Evolutionary conservation across 2,797 vertebrate genomes (phyloP), one percentile per base, ranked within the genome.

Genomic region (Alca torda): DNA sequence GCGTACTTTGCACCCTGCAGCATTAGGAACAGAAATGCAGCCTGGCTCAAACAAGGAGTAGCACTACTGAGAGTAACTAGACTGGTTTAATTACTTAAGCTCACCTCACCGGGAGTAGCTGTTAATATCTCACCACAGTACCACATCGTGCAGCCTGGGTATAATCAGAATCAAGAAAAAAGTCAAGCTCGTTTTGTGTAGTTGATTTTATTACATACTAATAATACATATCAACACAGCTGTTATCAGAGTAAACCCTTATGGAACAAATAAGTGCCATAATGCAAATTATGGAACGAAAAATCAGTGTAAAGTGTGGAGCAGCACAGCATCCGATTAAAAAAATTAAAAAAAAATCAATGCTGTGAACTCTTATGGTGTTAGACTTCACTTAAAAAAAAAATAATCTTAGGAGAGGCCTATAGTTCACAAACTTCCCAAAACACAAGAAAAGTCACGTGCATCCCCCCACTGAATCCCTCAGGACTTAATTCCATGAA

Each of bases 181-280:
- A 46, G 41, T 41, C 57, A 50, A 53, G 23, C 12, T 84, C 46
- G 25, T 57, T 94, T 76, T 45, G 6, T 16, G 74, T 70, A 75
- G 80, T 43, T 86, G 85, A 77, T 95, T 97, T 97, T 96, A 95
- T 96, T 96, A 78, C 91, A 77, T 87, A 91, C n/a, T 93, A 68
- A 68, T 79, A 94, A 95, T 86, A 95, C 87, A 89, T 79, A 87
- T 61, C 30, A 45, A 96, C 90, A 92, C 73, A 84, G 76, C 48
- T 89, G 91, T 53, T 90, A 96, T 26, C 88, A 75, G 77, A 96
- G 57, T 81, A 93, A 97, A 88, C 76, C 72, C 30, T 73, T 20
- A 12, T 6, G 83, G 67, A 87, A 95, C 78, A 94, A 82, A 0
- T 61, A 60, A 75, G 60, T 95, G 93, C 57, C 87, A 68, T 46